Conservation (phyloP, 2,113 vertebrate species). For the Sclerurus mexicanus region DNA sequence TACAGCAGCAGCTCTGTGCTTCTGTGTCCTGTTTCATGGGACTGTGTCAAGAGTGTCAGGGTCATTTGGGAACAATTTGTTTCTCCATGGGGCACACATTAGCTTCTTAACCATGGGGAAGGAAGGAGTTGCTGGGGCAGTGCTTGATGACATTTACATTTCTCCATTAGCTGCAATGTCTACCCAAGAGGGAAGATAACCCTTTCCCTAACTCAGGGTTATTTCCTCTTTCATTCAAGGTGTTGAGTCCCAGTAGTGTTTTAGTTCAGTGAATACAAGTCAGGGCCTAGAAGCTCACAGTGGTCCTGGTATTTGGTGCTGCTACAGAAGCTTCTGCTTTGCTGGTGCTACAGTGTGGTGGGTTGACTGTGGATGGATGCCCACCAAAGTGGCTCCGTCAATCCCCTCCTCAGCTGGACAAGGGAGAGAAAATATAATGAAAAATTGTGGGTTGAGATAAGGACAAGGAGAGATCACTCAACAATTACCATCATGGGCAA, state of each 20-base stretch:
- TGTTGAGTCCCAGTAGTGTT: neutral
- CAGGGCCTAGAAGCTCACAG: neutral
- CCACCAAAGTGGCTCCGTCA: neutral
- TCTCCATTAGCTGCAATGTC: neutral
- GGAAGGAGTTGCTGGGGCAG: neutral
- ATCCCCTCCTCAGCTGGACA: neutral
- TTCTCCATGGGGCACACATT: neutral
- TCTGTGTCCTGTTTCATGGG: neutral
- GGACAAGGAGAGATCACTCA: neutral
- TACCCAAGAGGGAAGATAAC: neutral
- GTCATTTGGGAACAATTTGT: neutral
- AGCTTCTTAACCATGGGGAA: neutral
- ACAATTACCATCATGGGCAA: neutral
- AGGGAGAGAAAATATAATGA: neutral
- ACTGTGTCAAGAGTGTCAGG: neutral
- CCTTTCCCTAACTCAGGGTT: neutral
- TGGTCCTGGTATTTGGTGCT: neutral
- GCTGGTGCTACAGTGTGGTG: neutral
- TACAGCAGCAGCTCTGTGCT: neutral
- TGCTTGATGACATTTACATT: neutral
- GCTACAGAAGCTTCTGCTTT: neutral
- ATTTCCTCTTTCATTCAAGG: neutral
- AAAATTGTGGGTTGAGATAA: neutral
- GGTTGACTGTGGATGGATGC: neutral
- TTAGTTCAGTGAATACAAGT: neutral